A percentile compares a stretch with the other conserved stretches of the same genome.
phyloP scores from a whole-genome alignment of 2,113 vertebrate genomes.

The Cromileptes altivelis region DNA sequence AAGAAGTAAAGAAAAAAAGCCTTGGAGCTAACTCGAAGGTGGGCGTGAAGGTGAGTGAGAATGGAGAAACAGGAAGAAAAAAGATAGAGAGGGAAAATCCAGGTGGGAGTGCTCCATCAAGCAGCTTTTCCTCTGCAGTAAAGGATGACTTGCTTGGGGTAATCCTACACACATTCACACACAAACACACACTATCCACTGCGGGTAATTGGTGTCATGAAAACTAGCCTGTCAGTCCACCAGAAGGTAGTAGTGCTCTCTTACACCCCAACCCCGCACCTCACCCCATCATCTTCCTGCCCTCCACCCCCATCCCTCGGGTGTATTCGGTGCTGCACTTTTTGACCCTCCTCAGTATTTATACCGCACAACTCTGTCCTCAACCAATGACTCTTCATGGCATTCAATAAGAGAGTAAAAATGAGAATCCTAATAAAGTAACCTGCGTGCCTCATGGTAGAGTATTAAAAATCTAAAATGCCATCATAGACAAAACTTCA shows the following conservation, averaged over 20 bases:
- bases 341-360: conserved; percentile 16
- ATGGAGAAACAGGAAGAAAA: background rate
- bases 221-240: conserved; percentile 54
- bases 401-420: background rate
- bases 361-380: conserved; percentile 5
- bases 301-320: conserved; percentile 32
- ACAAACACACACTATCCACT: conserved; percentile 43
- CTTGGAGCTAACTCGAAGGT: background rate
- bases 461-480: background rate
- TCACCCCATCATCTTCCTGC: conserved; percentile 27
- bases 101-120: conserved; percentile 25
- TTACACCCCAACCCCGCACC: conserved; percentile 14
- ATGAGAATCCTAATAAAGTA: background rate
- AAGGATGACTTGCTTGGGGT: conserved; percentile 35
- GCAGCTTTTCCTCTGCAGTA: conserved; percentile 28
- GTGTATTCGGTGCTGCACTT: conserved; percentile 16
- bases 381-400: conserved; percentile 10
- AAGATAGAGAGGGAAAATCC: background rate
- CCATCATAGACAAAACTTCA: background rate
- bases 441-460: background rate
- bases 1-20: background rate
- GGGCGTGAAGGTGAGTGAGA: background rate
- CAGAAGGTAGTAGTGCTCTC: conserved; percentile 42
- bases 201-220: conserved; percentile 66
- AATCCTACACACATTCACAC: conserved; percentile 33